Evolutionary conservation across 2,113 vertebrate genomes (phyloP), one percentile per base, ranked within the genome.

Genomic region (Albula glossodonta): DNA sequence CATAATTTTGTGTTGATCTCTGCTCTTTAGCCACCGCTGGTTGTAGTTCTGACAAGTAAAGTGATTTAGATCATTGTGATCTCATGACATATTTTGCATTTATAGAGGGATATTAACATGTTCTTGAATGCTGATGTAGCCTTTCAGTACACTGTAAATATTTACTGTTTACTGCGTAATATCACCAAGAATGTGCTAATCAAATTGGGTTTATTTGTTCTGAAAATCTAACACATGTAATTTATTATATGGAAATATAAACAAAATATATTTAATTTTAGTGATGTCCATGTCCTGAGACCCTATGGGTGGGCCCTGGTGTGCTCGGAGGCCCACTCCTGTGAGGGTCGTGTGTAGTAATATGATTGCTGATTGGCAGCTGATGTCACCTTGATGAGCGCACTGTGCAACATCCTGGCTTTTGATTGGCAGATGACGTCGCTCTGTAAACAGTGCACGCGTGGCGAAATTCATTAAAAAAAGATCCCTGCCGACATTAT

Each of bases 401-500:
- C 15, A 31, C n/a, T 25, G 70, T 74, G 70, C 5, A 74, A 66
- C 22, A 5, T 66, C 60, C 7, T 66, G 60, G 22, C 17, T 25
- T 19, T 7, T 25, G 51, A 53, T 50, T 48, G 22, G 50, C 50
- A 81, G 50, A 50, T 81, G 80, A 22, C 22, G 19, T n/a, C 10
- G 50, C n/a, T 25, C n/a, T 81, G 80, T 81, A 81, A 31, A 31
- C 53, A 48, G 48, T 60, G 25, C 5, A 60, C 9, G 19, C 22
- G 51, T 7, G 15, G 50, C 48, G n/a, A 50, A 53, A 56, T 52
- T 57, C 81, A 56, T 57, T 82, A 60, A 60, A 41, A 41, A 12
- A 57, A 82, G 81, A 60, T 60, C 53, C 81, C 52, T 12, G 7
- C 25, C 15, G 53, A 82, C 52, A 82, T 82, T 60, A 82, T 57